phyloP scores from a whole-genome alignment of 1,140 invertebrate genomes.

The Eriocheir sinensis region DNA sequence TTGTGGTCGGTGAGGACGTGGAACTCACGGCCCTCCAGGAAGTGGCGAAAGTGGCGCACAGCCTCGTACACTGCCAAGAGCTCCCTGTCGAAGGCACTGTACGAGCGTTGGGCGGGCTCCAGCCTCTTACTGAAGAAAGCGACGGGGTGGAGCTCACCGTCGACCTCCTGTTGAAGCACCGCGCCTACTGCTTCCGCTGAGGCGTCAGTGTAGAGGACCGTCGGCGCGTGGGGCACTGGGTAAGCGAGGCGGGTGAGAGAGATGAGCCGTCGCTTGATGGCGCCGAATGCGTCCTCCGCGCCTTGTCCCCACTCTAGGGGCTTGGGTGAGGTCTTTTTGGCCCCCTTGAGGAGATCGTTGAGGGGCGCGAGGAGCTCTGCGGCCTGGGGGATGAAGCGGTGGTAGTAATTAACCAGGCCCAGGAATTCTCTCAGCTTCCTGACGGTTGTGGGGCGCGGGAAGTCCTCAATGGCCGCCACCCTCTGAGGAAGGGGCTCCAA shows the following conservation, averaged over 20 bases:
- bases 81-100: no score
- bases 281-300: not conserved
- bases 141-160: not conserved
- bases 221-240: not conserved
- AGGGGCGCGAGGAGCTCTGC: no score
- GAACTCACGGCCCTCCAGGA: not conserved
- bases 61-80: no score
- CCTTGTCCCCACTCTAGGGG: not conserved
- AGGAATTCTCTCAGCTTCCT: no score
- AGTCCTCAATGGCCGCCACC: no score
- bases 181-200: not conserved
- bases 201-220: not conserved
- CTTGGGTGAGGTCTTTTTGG: not conserved
- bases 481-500: no score
- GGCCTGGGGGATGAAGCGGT: no score
- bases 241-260: not conserved
- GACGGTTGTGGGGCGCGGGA: no score
- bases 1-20: not conserved
- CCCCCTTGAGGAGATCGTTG: not conserved
- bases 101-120: not conserved
- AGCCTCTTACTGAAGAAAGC: not conserved
- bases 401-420: no score
- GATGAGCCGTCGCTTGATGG: not conserved
- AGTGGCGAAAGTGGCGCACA: not conserved
- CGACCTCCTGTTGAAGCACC: not conserved